Base-by-base conservation (phyloP, 2,888 invertebrate genomes). In the Venustoraphidia nigricollis region DNA sequence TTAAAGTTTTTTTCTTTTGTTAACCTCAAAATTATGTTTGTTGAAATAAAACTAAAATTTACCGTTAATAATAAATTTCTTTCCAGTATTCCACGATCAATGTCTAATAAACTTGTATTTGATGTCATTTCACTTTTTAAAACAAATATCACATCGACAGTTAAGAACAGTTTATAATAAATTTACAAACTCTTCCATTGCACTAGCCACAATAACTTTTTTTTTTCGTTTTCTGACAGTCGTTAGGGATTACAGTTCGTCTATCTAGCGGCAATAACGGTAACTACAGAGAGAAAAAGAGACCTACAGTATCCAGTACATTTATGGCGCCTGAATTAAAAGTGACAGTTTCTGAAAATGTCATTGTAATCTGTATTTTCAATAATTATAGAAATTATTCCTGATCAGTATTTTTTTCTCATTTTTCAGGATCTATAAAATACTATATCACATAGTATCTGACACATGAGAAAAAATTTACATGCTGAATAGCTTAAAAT, bases 21-120 rank as follows among this genome's bases (percentile, higher is more conserved):
- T 38, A 38, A 38, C 13, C n/a, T 38, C 38, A 5, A 38, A n/a
- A 38, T 38, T 13, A 3, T 38, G 13, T 38, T 38, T 38, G 13
- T 13, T 13, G 38, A 27, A 34, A 10, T 44, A 44, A 34, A 35
- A 9, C 11, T 36, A 41, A 41, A 14, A 42, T 14, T 14, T 45
- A 46, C 46, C 40, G 57, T 50, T 35, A 66, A 45, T 10, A 60
- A 49, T 45, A 74, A 58, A 55, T 75, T 79, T 45, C 72, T 75
- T 49, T 75, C 77, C 59, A 79, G 66, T 49, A 78, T 72, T 41
- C 70, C 67, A 6, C 75, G 73, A 60, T 81, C 78, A 27, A 77
- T 65, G 49, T 81, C 79, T n/a, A 81, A 66, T 49, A 71, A 69
- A 59, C 74, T 72, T 45, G 68, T 66, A 50, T 68, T 69, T 59